Percentiles rank a stretch among this genome's conserved stretches.
Conservation (phyloP, 2,888 invertebrate species). For the Andrena haemorrhoa region DNA sequence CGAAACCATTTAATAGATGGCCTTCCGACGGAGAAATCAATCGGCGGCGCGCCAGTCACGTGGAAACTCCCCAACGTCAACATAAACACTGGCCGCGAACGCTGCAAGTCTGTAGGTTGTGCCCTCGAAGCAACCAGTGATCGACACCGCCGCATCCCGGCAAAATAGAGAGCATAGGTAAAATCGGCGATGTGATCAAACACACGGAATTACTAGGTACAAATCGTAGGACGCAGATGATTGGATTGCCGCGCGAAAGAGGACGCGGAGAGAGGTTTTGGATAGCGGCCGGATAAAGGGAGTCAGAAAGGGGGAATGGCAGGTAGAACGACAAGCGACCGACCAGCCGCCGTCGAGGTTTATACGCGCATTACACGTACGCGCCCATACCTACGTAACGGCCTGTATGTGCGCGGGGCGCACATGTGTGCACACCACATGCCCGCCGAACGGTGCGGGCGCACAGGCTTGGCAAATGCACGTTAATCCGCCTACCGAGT, state of each 20-base stretch:
- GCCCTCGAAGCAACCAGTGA: conserved; percentile 7
- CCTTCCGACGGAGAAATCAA: too few species aligned
- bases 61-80: too few species aligned
- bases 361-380: conserved; percentile 18
- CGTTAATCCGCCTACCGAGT: conserved; percentile 78
- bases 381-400: neutral
- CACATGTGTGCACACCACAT: conserved; percentile 1
- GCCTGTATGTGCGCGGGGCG: neutral
- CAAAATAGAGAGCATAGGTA: conserved; percentile 53
- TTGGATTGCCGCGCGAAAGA: conserved; percentile 78
- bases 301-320: conserved; percentile 48
- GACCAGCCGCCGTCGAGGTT: conserved; percentile 68
- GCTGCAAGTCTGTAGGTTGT: neutral
- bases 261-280: conserved; percentile 58
- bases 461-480: conserved; percentile 77
- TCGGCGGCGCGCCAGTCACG: too few species aligned
- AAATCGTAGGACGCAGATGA: conserved; percentile 80
- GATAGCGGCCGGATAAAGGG: conserved; percentile 56
- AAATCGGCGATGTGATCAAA: conserved; percentile 77
- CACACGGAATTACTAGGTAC: conserved; percentile 80
- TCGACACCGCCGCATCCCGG: conserved; percentile 27
- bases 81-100: neutral
- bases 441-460: conserved; percentile 31
- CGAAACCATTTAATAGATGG: too few species aligned
- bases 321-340: conserved; percentile 56